Base-by-base conservation (phyloP, 2,797 vertebrate species). In the Lemur catta region DNA sequence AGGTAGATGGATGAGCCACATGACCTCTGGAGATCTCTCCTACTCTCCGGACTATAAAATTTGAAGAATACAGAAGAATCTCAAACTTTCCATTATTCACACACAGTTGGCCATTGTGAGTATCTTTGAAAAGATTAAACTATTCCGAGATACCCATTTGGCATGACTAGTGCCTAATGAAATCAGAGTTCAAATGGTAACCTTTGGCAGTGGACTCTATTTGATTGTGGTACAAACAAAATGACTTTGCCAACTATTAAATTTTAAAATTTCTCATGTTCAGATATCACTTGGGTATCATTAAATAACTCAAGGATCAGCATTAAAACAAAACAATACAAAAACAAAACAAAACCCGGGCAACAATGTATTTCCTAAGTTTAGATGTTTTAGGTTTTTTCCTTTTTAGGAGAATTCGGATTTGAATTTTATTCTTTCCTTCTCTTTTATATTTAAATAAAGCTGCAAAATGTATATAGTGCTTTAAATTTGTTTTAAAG, bases 1-100 rank as follows among this genome's bases (percentile, higher is more conserved):
- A 92, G 93, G 95, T 61, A 96, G 96, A 97, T 94, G 80, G 96
- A 96, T 86, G 80, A 94, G 89, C 50, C 84, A 33, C 71, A 80
- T 95, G 96, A 97, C 96, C 97, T 94, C 94, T 85, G 72, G 86
- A 93, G 80, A 90, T 43, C 80, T 93, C 75, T 41, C 55, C 43
- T 74, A n/a, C 61, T 87, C 41, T 93, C 59, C 94, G 35, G 72
- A 55, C 63, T 74, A 76, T 85, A 90, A 92, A 50, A 84, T 72
- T 41, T 79, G 48, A 95, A 97, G 89, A 95, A 75, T 15, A 95
- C 22, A 93, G 80, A 97, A 91, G 71, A 96, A 78, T 95, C 26
- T 88, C 61, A 93, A 91, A 82, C 59, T 93, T 97, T 88, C 46
- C 63, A 65, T 94, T 95, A 90, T 94, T 96, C 84, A 94, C 41